Conservation (phyloP, 2,888 invertebrate species). For the Drosophila birchii region DNA sequence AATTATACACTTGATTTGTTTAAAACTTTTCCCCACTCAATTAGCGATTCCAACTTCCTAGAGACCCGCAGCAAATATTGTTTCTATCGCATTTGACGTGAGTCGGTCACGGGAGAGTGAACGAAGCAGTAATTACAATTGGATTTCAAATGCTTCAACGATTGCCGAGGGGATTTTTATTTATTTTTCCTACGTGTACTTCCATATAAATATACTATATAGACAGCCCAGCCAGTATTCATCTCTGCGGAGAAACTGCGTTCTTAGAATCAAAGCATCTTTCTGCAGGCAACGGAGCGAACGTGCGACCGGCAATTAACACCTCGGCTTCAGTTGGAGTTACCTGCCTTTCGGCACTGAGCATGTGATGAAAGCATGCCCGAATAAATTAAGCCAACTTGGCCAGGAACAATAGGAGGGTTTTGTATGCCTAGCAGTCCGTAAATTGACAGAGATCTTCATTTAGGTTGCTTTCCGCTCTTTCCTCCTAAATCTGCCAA, state of each 20-base stretch:
- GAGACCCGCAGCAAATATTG: slow-evolving; percentile 37
- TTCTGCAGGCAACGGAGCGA: slow-evolving; percentile 25
- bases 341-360: slow-evolving; percentile 37
- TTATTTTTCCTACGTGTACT: slow-evolving; percentile 33
- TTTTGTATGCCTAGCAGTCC: slow-evolving; percentile 44
- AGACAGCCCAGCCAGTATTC: not conserved
- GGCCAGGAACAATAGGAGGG: slow-evolving; percentile 51
- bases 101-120: slow-evolving; percentile 60
- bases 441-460: slow-evolving; percentile 48
- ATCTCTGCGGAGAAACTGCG: slow-evolving; percentile 34
- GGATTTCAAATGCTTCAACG: slow-evolving; percentile 30
- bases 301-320: slow-evolving; percentile 42
- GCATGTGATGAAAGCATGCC: slow-evolving; percentile 55
- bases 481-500: slow-evolving; percentile 35
- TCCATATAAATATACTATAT: not conserved
- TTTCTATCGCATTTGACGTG: slow-evolving; percentile 29
- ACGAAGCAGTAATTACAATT: slow-evolving; percentile 46
- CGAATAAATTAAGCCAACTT: slow-evolving; percentile 59
- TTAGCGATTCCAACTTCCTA: slow-evolving; percentile 38
- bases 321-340: slow-evolving; percentile 33
- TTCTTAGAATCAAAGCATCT: slow-evolving; percentile 33
- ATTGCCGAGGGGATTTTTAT: slow-evolving; percentile 36
- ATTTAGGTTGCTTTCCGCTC: slow-evolving; percentile 44
- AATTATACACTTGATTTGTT: slow-evolving; percentile 31
- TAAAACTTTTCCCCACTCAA: slow-evolving; percentile 33